Percentiles rank a stretch among this genome's conserved stretches.
Conservation (phyloP, 2,888 invertebrate genomes). For the Metacarcinus magister region DNA sequence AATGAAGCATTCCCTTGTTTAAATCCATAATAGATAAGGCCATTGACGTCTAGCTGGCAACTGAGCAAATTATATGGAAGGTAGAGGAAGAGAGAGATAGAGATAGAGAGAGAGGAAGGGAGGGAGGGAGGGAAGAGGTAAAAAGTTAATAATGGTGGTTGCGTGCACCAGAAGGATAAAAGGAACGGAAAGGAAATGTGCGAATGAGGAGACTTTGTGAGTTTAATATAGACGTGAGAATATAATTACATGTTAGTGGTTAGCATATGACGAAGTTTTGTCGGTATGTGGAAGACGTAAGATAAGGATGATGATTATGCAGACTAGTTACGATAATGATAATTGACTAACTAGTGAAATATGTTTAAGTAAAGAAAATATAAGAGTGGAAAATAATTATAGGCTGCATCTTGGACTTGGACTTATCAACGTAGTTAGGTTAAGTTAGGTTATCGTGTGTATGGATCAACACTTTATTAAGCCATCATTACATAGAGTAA, state of each 20-base stretch:
- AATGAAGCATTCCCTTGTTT: neutral
- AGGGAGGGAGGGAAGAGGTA: neutral
- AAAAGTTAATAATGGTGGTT: slow-evolving; percentile 34
- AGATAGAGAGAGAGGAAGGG: slow-evolving; percentile 19
- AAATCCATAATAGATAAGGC: neutral
- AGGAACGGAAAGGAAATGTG: slow-evolving; percentile 40
- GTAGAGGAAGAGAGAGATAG: slow-evolving; percentile 43
- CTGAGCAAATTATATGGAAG: slow-evolving; percentile 35
- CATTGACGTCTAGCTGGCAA: neutral
- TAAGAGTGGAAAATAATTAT: neutral
- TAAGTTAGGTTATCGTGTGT: neutral
- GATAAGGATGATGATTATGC: neutral
- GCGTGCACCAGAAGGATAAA: neutral
- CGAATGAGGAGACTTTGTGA: neutral
- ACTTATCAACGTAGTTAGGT: neutral
- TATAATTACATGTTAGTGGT: neutral
- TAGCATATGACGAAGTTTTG: neutral
- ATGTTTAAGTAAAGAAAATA: neutral
- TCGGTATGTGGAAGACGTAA: neutral
- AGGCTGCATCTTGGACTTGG: neutral
- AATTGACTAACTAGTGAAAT: neutral
- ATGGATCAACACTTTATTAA: neutral
- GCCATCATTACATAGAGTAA: neutral
- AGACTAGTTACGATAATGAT: neutral
- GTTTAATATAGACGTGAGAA: neutral